Evolutionary conservation across 2,797 vertebrate genomes (phyloP).

Genomic region (Craterocephalus amniculus): DNA sequence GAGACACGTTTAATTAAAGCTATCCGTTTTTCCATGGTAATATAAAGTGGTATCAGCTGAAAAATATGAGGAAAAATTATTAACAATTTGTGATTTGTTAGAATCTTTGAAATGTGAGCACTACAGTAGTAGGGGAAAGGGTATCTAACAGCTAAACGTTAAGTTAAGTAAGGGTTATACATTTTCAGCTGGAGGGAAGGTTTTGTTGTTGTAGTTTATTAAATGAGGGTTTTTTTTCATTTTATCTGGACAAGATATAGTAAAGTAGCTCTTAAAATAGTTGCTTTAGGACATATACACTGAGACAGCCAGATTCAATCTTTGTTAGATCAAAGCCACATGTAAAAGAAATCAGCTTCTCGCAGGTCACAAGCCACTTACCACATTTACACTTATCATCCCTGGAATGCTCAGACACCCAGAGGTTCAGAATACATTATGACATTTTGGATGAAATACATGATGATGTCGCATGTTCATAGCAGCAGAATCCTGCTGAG

Average conservation of each 20-base stretch:
- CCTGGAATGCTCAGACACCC: constrained; percentile 22
- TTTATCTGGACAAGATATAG: neutral
- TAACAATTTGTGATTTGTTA: neutral
- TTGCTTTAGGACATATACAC: neutral
- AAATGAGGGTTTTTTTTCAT: neutral
- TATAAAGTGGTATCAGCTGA: neutral
- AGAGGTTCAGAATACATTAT: neutral
- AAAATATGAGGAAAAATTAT: neutral
- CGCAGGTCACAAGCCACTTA: constrained; percentile 4
- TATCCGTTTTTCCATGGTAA: neutral
- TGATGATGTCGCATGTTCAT: constrained; percentile 12
- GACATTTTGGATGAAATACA: neutral
- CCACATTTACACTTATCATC: constrained; percentile 8
- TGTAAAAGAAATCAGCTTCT: no score
- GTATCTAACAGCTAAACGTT: neutral
- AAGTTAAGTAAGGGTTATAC: neutral
- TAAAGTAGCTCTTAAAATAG: neutral
- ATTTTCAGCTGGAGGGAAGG: neutral
- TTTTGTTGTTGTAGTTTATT: neutral
- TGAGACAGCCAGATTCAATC: neutral
- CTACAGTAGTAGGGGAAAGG: neutral
- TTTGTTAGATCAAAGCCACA: neutral
- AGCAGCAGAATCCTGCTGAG: constrained; percentile 7
- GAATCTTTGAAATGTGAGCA: neutral
- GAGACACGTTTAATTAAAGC: neutral